phyloP scores from a whole-genome alignment of 2,797 vertebrate species.

The Leucoraja ocellata region DNA sequence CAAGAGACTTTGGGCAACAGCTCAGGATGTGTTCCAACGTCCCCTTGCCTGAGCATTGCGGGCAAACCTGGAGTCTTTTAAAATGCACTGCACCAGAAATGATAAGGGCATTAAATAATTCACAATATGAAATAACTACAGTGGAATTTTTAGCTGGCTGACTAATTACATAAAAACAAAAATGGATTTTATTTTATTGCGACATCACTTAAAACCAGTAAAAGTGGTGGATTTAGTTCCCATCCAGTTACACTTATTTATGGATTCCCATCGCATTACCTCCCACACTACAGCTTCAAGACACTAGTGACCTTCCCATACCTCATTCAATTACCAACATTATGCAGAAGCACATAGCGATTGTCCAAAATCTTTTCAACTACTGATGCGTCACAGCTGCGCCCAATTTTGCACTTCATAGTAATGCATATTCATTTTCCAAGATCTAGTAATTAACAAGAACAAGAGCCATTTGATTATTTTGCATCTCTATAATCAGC shows the following conservation, averaged over 20 bases:
- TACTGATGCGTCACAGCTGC: not conserved
- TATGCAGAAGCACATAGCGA: not conserved
- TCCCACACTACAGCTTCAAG: not conserved
- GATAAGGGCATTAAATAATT: not conserved
- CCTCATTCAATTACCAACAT: not conserved
- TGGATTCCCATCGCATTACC: not conserved
- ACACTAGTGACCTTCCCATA: not conserved
- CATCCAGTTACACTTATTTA: not conserved
- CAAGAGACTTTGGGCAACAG: too few species aligned
- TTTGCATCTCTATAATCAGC: not conserved
- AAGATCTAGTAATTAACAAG: not conserved
- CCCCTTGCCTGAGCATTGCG: too few species aligned
- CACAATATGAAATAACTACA: constrained; percentile 13
- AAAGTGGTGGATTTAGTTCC: not conserved
- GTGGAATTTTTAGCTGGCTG: not conserved
- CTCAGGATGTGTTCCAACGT: too few species aligned
- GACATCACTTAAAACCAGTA: not conserved
- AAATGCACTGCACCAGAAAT: not conserved
- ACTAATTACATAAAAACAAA: not conserved
- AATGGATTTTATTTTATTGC: not conserved
- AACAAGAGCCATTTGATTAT: not conserved
- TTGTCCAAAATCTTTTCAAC: not conserved
- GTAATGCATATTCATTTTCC: not conserved
- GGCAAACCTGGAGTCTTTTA: constrained; percentile 12
- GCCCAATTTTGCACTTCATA: not conserved